Evolutionary conservation across 35 echinoderm and acorn worm species (phyloP).

Genomic region (Apostichopus parvimensis): DNA sequence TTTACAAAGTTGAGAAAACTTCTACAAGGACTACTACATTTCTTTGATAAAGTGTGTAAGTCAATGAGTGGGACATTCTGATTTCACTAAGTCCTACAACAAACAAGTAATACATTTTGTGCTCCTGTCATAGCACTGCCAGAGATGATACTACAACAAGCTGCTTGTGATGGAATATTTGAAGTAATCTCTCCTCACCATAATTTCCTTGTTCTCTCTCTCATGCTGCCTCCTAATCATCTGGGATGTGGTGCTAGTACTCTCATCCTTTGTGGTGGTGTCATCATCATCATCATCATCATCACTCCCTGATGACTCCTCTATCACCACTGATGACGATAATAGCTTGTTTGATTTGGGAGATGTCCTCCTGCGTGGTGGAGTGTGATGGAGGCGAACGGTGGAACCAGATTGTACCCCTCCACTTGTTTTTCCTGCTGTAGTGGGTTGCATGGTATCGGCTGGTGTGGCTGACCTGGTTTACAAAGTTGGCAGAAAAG

Average conservation of each 20-base stretch:
- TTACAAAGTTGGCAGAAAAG: not conserved
- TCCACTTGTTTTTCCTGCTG: not conserved
- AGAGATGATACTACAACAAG: no score
- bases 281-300: slow-evolving; percentile 16
- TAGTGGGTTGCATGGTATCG: not conserved
- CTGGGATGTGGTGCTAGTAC: not conserved
- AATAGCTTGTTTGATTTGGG: not conserved
- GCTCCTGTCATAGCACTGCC: no score
- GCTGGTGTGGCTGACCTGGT: not conserved
- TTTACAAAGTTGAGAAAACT: no score
- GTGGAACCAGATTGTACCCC: not conserved
- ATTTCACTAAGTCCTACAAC: no score
- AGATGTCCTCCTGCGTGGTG: not conserved
- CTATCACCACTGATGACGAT: slow-evolving; percentile 26
- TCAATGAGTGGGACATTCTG: no score
- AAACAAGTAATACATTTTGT: no score
- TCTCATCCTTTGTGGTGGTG: slow-evolving; percentile 40
- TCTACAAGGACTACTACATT: no score
- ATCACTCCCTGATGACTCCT: slow-evolving; percentile 24
- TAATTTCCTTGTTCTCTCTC: slow-evolving; percentile 18
- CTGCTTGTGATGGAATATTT: no score
- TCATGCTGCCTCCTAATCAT: slow-evolving; percentile 7
- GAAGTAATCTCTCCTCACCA: not conserved
- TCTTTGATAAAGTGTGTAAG: no score
- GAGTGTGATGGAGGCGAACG: not conserved